Conservation (phyloP, 2,797 vertebrate species). For the Heteromormyrus szaboi region DNA sequence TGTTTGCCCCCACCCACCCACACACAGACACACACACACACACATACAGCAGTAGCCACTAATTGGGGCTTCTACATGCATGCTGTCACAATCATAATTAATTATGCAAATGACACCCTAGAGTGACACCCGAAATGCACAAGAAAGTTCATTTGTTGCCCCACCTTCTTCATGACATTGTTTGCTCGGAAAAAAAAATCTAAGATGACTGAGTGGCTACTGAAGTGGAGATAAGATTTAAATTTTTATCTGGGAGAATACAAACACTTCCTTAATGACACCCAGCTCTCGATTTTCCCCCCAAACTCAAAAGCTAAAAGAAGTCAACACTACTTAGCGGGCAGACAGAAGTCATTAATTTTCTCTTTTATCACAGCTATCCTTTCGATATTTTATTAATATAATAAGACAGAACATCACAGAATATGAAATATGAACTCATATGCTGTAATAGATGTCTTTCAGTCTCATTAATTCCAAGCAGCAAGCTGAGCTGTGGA, state of each 20-base stretch:
- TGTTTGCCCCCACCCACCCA: background rate
- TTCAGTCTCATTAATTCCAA: background rate
- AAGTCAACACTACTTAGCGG: slow-evolving; percentile 28
- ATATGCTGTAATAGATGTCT: background rate
- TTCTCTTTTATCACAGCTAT: slow-evolving; percentile 28
- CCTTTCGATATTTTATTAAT: slow-evolving; percentile 25
- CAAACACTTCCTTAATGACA: background rate
- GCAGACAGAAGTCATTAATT: slow-evolving; percentile 21
- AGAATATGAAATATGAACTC: background rate
- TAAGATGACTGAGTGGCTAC: background rate
- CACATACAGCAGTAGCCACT: background rate
- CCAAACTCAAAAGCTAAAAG: slow-evolving; percentile 23
- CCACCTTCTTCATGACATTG: background rate
- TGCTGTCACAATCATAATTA: background rate
- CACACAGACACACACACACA: background rate
- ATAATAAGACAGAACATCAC: slow-evolving; percentile 23
- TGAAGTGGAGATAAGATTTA: background rate
- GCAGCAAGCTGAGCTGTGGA: background rate
- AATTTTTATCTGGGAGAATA: background rate
- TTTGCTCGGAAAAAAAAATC: background rate
- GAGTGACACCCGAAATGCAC: background rate
- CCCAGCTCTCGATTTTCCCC: slow-evolving; percentile 17
- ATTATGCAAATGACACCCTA: background rate
- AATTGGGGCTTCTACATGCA: background rate
- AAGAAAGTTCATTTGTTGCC: background rate